Evolutionary conservation across 2,797 vertebrate genomes (phyloP).

Genomic region (Synanceia verrucosa): DNA sequence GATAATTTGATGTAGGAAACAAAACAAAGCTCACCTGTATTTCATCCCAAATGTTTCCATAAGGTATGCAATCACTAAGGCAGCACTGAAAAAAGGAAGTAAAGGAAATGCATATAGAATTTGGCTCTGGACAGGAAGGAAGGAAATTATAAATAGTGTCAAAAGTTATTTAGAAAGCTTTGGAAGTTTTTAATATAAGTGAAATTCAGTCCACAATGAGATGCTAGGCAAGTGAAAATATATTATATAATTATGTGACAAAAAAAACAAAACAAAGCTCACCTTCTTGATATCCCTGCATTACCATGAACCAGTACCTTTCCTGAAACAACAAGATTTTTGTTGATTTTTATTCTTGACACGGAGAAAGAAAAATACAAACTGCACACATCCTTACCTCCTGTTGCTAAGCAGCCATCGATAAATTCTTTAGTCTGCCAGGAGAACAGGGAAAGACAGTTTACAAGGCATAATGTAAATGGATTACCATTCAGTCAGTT

Average conservation of each 20-base stretch:
- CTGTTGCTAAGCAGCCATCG: constrained; percentile 95
- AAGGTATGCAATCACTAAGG: constrained; percentile 95
- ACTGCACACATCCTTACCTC: constrained; percentile 83
- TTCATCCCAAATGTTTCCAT: constrained; percentile 99
- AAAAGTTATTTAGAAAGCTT: neutral
- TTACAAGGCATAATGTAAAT: neutral
- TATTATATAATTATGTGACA: neutral
- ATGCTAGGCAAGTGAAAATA: neutral
- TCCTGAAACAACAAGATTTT: constrained; percentile 75
- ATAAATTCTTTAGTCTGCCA: constrained; percentile 98
- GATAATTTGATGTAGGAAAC: neutral
- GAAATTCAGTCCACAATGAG: neutral
- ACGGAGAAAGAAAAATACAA: neutral
- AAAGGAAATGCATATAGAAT: neutral
- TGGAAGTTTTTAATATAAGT: neutral
- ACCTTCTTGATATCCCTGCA: constrained; percentile 99
- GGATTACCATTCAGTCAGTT: neutral
- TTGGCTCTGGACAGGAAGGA: neutral
- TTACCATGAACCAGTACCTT: constrained; percentile 99
- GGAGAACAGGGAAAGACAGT: constrained; percentile 5
- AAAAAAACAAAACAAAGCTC: neutral
- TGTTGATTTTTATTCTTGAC: neutral
- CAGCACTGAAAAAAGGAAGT: constrained; percentile 68
- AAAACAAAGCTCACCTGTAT: constrained; percentile 87
- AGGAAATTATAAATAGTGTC: neutral